Base-by-base conservation (phyloP, 1,140 invertebrate species). In the Drosophila cardini region DNA sequence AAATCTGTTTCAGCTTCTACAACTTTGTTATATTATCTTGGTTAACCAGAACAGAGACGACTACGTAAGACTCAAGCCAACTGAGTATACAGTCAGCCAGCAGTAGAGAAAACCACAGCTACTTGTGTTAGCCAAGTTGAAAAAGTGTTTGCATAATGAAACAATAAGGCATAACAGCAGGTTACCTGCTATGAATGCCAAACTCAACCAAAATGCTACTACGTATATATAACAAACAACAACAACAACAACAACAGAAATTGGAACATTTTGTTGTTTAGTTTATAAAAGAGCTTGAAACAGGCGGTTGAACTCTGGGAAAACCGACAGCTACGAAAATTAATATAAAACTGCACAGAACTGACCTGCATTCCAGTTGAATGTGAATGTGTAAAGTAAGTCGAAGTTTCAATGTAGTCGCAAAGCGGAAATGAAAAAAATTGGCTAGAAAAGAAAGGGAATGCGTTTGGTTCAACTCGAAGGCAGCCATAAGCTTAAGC, bases 371-470 rank as follows among this genome's bases (percentile, higher is more conserved):
- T 86, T 81, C 55, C 16, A 67, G 30, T 48, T 69, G 40, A 77
- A 76, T 63, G 71, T 69, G 40, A 77, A 76, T 63, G 71, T 48
- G 63, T 56, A 76, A 60, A 71, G 45, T 73, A 56, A 67, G 65
- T 76, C 72, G 68, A 80, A 55, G 72, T 52, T 65, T 43, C 42
- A 78, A 74, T 53, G 69, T 53, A 85, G 74, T 74, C 63, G 58
- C 69, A 85, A 78, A 67, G 21, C 48, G 82, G 78, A 85, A 85
- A 86, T 81, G 75, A 82, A 75, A 63, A 72, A 78, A 86, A 85
- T 78, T 76, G 43, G 48, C 50, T 75, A 57, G 53, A 58, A 57
- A 61, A 48, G 13, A 5, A 5, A 18, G 9, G 16, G 15, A 32
- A 18, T 10, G 26, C 10, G 9, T 9, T 5, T 16, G 15, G 43